Evolutionary conservation across 2,888 invertebrate genomes (phyloP), one percentile per base, ranked within the genome.

Genomic region (Drosophila peninsularis): DNA sequence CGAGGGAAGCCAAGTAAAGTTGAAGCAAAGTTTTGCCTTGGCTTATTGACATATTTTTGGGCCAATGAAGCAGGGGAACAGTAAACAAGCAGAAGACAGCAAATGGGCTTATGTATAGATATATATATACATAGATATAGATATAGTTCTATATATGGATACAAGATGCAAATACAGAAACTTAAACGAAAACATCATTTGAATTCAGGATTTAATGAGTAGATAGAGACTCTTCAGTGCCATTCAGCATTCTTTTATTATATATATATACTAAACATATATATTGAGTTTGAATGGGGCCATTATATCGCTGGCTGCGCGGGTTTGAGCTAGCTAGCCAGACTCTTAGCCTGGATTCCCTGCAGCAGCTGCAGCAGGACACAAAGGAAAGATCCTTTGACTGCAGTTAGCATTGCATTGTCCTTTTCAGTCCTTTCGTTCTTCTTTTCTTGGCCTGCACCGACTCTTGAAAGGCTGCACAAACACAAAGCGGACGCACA

Each of bases 401-500:
- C 49, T 66, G 71, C 62, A 62, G 58, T 49, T 62, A 57, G 54
- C 54, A 36, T 17, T 34, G 47, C 61, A 62, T 70, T 70, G 67
- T 68, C 56, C 68, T 58, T 39, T 45, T 10, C 53, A 24, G 7
- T 53, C 37, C 19, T 36, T 24, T n/a, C 45, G 27, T 39, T 41
- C 34, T 6, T 7, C 11, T 34, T 21, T 14, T 17, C 34, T 44
- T 57, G 49, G 17, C 21, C 45, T 14, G 21, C 21, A 36, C 52
- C 37, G n/a, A 19, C 47, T 37, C 27, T 39, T 52, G 39, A 61
- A 49, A 58, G 58, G 45, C 27, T 66, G 65, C 75, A 71, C 71
- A 75, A 75, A 67, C 62, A 75, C 68, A 75, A 75, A 72, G 75
- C 61, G 68, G 41, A 54, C 50, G 42, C 45, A 64, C 57, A 71